These are phyloP conservation scores for Epicampocera succincta DNA, from an alignment of 2,888 invertebrate species.

Conservation along the genomic window DNA sequence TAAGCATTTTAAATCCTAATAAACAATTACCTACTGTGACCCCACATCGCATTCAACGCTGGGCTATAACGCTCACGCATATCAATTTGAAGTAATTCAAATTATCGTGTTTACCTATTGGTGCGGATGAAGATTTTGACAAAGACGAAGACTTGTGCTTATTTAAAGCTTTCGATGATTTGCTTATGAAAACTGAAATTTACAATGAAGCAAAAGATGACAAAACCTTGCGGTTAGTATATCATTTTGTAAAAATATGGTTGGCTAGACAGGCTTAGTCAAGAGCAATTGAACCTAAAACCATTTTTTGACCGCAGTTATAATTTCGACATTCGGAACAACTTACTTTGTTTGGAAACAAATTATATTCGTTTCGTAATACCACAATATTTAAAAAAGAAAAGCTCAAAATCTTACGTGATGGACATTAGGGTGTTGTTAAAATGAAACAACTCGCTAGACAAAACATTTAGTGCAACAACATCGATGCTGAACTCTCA, in stretches of 20 bases:
- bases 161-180: constrained; percentile 21
- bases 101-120: constrained; percentile 63
- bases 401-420: constrained; percentile 50
- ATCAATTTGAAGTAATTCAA: constrained; percentile 54
- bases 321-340: constrained; percentile 26
- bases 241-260: constrained; percentile 1
- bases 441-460: constrained; percentile 58
- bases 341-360: constrained; percentile 52
- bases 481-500: constrained; percentile 52
- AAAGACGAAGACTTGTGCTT: constrained; percentile 34
- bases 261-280: not conserved
- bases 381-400: constrained; percentile 16
- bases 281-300: not conserved
- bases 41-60: constrained; percentile 8
- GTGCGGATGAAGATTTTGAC: constrained; percentile 56
- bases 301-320: constrained; percentile 48
- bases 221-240: not conserved
- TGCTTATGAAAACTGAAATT: constrained; percentile 12
- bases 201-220: not conserved
- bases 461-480: constrained; percentile 55
- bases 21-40: not conserved
- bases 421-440: constrained; percentile 54
- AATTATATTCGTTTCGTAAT: constrained; percentile 43
- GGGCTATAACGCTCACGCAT: constrained; percentile 43
- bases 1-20: constrained; percentile 47